These are phyloP conservation scores for Gila robusta DNA, from an alignment of 2,797 vertebrate genomes.

Conservation along the genomic window DNA sequence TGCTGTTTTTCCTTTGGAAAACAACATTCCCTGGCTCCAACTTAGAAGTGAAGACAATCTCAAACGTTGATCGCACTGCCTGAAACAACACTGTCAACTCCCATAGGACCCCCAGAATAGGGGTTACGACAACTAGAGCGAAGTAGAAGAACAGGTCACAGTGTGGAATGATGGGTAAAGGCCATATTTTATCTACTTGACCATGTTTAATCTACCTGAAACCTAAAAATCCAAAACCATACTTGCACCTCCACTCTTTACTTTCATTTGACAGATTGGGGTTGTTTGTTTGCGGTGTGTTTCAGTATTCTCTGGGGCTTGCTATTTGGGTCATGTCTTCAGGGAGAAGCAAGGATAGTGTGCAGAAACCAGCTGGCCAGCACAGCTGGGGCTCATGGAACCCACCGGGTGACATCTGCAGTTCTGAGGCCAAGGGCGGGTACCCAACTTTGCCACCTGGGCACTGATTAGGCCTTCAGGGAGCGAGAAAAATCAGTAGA, in stretches of 20 bases:
- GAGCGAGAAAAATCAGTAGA: conserved; percentile 15
- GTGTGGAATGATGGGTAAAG: background rate
- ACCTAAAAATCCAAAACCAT: conserved; percentile 22
- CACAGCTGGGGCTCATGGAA: conserved; percentile 72
- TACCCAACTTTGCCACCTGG: conserved; percentile 69
- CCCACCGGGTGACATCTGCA: conserved; percentile 76
- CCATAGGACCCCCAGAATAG: background rate
- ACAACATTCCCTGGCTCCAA: conserved; percentile 5
- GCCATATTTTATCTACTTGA: background rate
- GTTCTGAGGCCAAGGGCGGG: conserved; percentile 66
- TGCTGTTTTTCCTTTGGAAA: conserved; percentile 45
- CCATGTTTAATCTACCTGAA: background rate
- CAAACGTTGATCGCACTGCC: background rate
- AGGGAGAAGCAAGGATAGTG: conserved; percentile 71
- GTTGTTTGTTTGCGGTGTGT: conserved; percentile 45
- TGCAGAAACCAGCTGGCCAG: conserved; percentile 72
- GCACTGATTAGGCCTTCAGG: conserved; percentile 51
- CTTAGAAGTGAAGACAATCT: conserved; percentile 15
- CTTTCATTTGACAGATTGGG: conserved; percentile 58
- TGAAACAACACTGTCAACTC: background rate
- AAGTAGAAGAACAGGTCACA: background rate
- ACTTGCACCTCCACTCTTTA: conserved; percentile 18
- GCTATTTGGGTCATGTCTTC: conserved; percentile 78
- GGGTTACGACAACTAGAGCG: background rate
- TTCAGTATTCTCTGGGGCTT: conserved; percentile 55